phyloP scores from a whole-genome alignment of 53 echinoderm and acorn worm genomes.

The Echinarachnius parma region DNA sequence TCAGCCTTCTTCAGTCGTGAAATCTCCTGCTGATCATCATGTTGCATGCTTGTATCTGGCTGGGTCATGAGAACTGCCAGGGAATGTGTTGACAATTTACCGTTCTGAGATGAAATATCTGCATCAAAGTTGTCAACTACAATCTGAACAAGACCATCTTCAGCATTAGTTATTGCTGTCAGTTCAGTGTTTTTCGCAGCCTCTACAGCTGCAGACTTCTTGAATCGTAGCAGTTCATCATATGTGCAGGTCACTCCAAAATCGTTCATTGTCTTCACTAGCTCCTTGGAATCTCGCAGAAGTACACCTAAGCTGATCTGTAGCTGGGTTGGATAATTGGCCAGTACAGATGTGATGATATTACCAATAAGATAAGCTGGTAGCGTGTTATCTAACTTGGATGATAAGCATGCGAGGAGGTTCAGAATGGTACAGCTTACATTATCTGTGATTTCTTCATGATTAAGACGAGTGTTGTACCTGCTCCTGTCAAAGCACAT shows the following conservation, averaged over 20 bases:
- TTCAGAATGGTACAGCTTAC: slow-evolving; percentile 28
- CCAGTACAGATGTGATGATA: slow-evolving; percentile 49
- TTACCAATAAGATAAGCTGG: slow-evolving; percentile 61
- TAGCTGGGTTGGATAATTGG: slow-evolving; percentile 39
- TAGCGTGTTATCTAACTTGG: slow-evolving; percentile 42
- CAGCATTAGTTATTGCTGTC: slow-evolving; percentile 36
- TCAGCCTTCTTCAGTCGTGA: slow-evolving; percentile 40
- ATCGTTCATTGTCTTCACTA: slow-evolving; percentile 40
- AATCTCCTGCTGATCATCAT: slow-evolving; percentile 15
- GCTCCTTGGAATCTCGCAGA: slow-evolving; percentile 44
- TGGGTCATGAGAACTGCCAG: slow-evolving; percentile 33
- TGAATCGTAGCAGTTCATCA: slow-evolving; percentile 56
- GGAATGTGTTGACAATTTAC: slow-evolving; percentile 42
- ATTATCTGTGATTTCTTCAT: slow-evolving; percentile 3
- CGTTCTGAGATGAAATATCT: slow-evolving; percentile 55
- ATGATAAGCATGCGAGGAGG: slow-evolving; percentile 26
- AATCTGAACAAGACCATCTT: slow-evolving; percentile 52
- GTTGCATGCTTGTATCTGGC: slow-evolving; percentile 3
- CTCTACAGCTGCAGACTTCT: slow-evolving; percentile 47
- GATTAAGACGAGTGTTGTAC: slow-evolving; percentile 25
- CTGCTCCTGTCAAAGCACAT: slow-evolving; percentile 4
- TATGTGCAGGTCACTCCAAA: slow-evolving; percentile 59
- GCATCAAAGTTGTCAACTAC: slow-evolving; percentile 68
- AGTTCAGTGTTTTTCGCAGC: slow-evolving; percentile 26
- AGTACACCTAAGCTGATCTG: slow-evolving; percentile 39